Conservation (phyloP, 2,888 invertebrate genomes). For the Tenthredo scrophulariae region DNA sequence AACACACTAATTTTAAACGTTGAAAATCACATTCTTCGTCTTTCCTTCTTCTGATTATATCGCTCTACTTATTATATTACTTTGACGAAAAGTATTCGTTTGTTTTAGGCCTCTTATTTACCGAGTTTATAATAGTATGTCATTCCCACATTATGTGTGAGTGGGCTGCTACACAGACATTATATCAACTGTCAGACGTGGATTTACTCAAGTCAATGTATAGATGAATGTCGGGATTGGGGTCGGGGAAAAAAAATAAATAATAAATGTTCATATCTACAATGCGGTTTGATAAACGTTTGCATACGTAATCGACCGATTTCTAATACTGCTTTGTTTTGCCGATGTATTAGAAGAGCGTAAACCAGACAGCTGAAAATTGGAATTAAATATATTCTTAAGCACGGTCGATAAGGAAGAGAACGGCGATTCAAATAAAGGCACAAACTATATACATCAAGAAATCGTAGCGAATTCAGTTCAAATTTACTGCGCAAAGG, state of each 20-base stretch:
- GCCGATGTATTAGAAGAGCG: not conserved
- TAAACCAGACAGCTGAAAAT: not conserved
- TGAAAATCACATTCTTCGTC: not conserved
- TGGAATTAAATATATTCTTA: no score
- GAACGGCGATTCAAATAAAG: not conserved
- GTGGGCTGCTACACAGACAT: not conserved
- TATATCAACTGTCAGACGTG: not conserved
- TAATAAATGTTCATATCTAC: not conserved
- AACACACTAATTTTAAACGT: not conserved
- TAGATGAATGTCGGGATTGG: not conserved
- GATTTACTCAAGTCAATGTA: not conserved
- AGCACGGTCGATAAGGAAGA: not conserved
- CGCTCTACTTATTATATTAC: not conserved
- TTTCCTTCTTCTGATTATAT: not conserved
- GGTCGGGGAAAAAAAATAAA: not conserved
- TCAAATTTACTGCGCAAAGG: not conserved
- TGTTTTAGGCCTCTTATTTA: not conserved
- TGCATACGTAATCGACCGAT: not conserved
- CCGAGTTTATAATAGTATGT: not conserved
- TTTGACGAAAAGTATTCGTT: not conserved
- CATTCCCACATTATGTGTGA: not conserved
- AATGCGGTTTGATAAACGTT: not conserved
- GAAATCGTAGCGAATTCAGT: not conserved
- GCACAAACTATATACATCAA: not conserved
- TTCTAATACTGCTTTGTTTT: not conserved